Evolutionary conservation across 2,797 vertebrate species (phyloP).

Genomic region (Nannoperca obscura): DNA sequence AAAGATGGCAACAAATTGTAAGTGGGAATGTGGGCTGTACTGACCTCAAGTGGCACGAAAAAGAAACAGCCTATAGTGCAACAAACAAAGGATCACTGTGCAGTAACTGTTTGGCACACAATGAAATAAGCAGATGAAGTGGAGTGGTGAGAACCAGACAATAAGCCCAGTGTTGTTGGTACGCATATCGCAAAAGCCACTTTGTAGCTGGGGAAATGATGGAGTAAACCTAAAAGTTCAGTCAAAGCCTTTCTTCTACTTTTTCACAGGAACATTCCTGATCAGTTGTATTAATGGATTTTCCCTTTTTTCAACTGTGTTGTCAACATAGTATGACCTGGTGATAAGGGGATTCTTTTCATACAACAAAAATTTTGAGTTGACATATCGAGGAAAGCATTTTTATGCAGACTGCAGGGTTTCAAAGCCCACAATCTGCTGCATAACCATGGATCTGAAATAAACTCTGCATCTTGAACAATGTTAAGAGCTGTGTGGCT

Average conservation of each 20-base stretch:
- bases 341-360: background rate
- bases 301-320: background rate
- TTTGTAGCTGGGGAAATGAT: slow-evolving; percentile 57
- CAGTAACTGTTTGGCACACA: slow-evolving; percentile 47
- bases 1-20: background rate
- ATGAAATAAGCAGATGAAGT: slow-evolving; percentile 74
- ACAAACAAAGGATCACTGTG: slow-evolving; percentile 73
- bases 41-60: slow-evolving; percentile 74
- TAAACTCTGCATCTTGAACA: slow-evolving; percentile 23
- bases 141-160: slow-evolving; percentile 61
- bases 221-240: slow-evolving; percentile 28
- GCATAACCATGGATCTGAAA: slow-evolving; percentile 24
- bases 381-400: background rate
- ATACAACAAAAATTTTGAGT: background rate
- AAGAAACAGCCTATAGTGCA: slow-evolving; percentile 28
- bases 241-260: background rate
- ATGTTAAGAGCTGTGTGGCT: background rate
- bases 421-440: slow-evolving; percentile 14
- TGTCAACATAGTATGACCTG: background rate
- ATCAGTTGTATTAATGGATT: background rate
- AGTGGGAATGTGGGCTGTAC: slow-evolving; percentile 53
- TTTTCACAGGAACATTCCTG: background rate
- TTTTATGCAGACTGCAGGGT: background rate
- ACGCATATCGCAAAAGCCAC: slow-evolving; percentile 48
- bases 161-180: slow-evolving; percentile 67